Evolutionary conservation across 2,113 vertebrate genomes (phyloP).

Genomic region (Arothron firmamentum): DNA sequence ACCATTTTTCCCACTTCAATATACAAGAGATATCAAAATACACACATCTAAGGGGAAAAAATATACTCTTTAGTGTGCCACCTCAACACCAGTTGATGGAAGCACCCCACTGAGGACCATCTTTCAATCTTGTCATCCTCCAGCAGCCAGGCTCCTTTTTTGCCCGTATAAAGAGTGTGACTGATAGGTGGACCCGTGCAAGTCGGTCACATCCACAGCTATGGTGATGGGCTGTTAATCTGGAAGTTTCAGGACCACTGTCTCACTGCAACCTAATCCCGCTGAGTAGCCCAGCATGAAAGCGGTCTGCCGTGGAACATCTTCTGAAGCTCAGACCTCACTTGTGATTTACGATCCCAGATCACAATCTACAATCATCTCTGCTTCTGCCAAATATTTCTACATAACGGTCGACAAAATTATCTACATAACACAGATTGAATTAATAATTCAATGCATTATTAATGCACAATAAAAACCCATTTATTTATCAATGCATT

Average conservation of each 20-base stretch:
- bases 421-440: not conserved
- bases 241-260: slow-evolving; percentile 54
- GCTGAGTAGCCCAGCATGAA: slow-evolving; percentile 44
- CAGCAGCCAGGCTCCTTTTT: slow-evolving; percentile 27
- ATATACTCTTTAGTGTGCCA: not conserved
- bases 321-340: not conserved
- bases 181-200: slow-evolving; percentile 55
- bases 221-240: slow-evolving; percentile 60
- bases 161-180: slow-evolving; percentile 36
- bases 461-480: not conserved
- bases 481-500: slow-evolving; percentile 1
- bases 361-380: not conserved
- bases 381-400: no score
- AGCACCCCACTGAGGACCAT: slow-evolving; percentile 1
- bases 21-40: no score
- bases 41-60: not conserved
- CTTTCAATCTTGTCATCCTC: slow-evolving; percentile 20
- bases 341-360: not conserved
- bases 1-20: no score
- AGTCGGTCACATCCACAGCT: slow-evolving; percentile 45
- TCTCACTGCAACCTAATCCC: slow-evolving; percentile 55
- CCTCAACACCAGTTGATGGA: not conserved
- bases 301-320: slow-evolving; percentile 16
- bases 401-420: no score
- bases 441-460: not conserved